A percentile compares a stretch with the other conserved stretches of the same genome.
These are phyloP conservation scores for Menidia beryllina DNA, from an alignment of 2,113 vertebrate genomes.

Conservation along the genomic window DNA sequence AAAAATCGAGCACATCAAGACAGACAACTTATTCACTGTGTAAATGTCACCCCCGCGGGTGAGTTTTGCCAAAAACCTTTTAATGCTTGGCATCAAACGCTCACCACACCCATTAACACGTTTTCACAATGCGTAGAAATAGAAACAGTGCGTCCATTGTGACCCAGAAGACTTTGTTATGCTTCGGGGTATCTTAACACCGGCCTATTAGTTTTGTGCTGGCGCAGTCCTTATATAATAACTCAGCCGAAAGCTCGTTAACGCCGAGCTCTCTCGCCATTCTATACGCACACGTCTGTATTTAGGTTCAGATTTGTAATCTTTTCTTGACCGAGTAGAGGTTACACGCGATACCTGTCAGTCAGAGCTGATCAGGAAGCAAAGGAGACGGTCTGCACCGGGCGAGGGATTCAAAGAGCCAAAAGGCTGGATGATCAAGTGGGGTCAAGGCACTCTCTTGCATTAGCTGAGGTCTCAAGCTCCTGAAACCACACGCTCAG, in stretches of 20 bases:
- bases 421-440: conserved; percentile 60
- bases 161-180: conserved; percentile 70
- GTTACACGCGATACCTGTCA: conserved; percentile 58
- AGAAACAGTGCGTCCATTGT: conserved; percentile 74
- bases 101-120: conserved; percentile 74
- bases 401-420: conserved; percentile 46
- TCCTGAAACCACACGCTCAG: conserved; percentile 69
- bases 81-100: conserved; percentile 69
- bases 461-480: conserved; percentile 66
- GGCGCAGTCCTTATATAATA: conserved; percentile 56
- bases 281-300: neutral
- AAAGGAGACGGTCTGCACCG: conserved; percentile 44
- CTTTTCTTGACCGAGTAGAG: conserved; percentile 18
- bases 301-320: conserved; percentile 17
- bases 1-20: conserved; percentile 35
- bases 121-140: conserved; percentile 73
- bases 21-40: conserved; percentile 52
- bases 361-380: conserved; percentile 65
- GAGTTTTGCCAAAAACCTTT: conserved; percentile 57
- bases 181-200: conserved; percentile 73
- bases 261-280: conserved; percentile 17
- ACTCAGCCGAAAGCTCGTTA: conserved; percentile 54
- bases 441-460: conserved; percentile 71
- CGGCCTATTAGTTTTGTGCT: conserved; percentile 48
- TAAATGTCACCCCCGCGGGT: conserved; percentile 65